Percentiles rank a stretch among this genome's conserved stretches.
Evolutionary conservation across 1,140 invertebrate genomes (phyloP).

Genomic region (Drosophila baimaii): DNA sequence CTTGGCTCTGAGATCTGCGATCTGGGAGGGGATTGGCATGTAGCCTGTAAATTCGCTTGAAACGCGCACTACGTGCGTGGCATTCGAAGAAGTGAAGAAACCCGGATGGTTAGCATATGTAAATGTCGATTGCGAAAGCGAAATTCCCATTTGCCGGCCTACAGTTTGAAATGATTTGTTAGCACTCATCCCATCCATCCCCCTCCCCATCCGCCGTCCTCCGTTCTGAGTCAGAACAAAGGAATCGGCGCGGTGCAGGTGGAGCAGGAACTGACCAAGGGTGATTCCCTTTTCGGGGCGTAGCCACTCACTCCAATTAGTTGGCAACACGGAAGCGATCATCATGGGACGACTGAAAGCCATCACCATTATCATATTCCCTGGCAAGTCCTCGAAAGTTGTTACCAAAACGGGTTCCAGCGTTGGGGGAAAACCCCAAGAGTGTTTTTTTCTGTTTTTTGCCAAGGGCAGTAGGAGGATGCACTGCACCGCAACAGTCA

Average conservation of each 20-base stretch:
- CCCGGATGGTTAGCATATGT: conserved; percentile 51
- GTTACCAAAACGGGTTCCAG: conserved; percentile 64
- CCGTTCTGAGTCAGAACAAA: conserved; percentile 10
- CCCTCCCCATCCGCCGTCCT: not conserved
- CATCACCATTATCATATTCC: conserved; percentile 47
- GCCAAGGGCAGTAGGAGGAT: conserved; percentile 32
- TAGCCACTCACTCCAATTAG: conserved; percentile 48
- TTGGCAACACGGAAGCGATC: conserved; percentile 64
- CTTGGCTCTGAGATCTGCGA: conserved; percentile 59
- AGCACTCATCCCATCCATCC: conserved; percentile 2
- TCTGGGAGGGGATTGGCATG: conserved; percentile 46
- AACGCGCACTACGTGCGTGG: conserved; percentile 69
- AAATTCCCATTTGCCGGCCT: conserved; percentile 40
- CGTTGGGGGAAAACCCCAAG: conserved; percentile 26
- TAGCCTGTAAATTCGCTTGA: conserved; percentile 72
- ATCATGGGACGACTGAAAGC: conserved; percentile 33
- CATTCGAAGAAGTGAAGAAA: conserved; percentile 59
- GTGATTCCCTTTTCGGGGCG: conserved; percentile 31
- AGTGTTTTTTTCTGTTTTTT: not conserved
- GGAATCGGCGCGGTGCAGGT: conserved; percentile 18
- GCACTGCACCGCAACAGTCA: conserved; percentile 42
- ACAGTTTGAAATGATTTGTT: conserved; percentile 36
- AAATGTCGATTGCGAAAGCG: conserved; percentile 73
- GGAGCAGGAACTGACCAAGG: conserved; percentile 15
- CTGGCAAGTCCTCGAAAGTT: conserved; percentile 68